Base-by-base conservation (phyloP, 2,797 vertebrate genomes). In the Smutsia temminckii region DNA sequence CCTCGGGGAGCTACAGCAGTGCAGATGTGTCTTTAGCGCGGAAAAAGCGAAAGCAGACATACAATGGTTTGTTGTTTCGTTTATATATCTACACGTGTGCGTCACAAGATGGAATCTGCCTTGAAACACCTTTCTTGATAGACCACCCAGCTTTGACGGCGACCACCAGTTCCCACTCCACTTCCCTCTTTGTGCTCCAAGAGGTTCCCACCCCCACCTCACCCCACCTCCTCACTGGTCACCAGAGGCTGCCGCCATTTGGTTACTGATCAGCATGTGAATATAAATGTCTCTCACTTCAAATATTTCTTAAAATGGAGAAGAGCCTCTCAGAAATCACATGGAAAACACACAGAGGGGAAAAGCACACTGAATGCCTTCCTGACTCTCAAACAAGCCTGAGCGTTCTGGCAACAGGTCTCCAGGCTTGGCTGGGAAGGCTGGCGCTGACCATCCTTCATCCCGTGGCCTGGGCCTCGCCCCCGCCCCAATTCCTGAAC, bases 231-330 rank as follows among this genome's bases (percentile, higher is more conserved):
- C 72, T 92, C 79, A 42, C 84, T 10, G 8, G 75, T 95, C 96
- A 23, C 86, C 11, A 81, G 3, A 97, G 95, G 96, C 85, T 92
- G 85, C 71, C 29, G 79, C 85, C 95, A 87, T 89, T 95, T 83
- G 97, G 96, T 14, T 89, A 93, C 94, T 94, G 92, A 98, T 96
- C 96, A 97, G 97, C 94, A 94, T 96, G 64, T 89, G 91, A 98
- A 97, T 96, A 75, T 85, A 89, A 92, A 96, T 81, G 79, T 64
- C 51, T 87, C 95, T 93, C 61, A 92, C 94, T 96, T 97, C 97
- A 97, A 97, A 97, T 97, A 96, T 97, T 97, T 94, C 96, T 97
- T 95, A 96, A 97, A 93, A 96, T 63, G 16, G 97, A 93, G 96
- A 96, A 92, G 55, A 94, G 79, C 95, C 93, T 98, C 97, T 98